These are phyloP conservation scores for Nipponia nippon DNA, from an alignment of 2,113 vertebrate species.

Conservation along the genomic window DNA sequence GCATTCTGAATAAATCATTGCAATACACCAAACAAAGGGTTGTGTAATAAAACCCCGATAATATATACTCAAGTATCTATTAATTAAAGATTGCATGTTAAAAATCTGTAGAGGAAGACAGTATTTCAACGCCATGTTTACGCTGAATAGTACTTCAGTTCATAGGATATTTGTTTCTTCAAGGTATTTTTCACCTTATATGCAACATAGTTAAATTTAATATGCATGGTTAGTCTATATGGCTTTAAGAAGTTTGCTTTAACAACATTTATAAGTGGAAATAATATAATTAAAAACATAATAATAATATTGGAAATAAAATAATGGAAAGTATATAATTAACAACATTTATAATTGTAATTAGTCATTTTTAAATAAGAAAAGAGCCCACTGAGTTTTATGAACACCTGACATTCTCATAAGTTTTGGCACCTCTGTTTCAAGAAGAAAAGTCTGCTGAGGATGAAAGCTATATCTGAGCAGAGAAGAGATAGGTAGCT, in stretches of 20 bases:
- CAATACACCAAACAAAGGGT: neutral
- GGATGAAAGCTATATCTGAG: neutral
- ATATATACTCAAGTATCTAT: neutral
- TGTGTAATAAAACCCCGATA: neutral
- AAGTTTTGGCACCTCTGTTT: neutral
- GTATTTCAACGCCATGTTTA: neutral
- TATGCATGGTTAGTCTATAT: neutral
- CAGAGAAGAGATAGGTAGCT: neutral
- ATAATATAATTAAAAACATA: neutral
- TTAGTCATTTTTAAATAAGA: neutral
- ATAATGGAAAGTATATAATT: neutral
- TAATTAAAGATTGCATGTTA: neutral
- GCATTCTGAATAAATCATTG: neutral
- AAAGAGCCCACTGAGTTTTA: neutral
- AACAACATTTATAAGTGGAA: neutral
- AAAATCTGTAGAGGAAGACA: neutral
- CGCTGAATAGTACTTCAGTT: neutral
- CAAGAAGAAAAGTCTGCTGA: neutral
- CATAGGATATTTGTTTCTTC: neutral
- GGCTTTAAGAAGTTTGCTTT: neutral
- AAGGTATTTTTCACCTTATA: neutral
- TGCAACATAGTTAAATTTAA: neutral
- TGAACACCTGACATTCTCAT: neutral
- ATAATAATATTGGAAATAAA: neutral
- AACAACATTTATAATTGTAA: neutral